phyloP scores from a whole-genome alignment of 2,113 vertebrate genomes.

The Dendropsophus ebraccatus region DNA sequence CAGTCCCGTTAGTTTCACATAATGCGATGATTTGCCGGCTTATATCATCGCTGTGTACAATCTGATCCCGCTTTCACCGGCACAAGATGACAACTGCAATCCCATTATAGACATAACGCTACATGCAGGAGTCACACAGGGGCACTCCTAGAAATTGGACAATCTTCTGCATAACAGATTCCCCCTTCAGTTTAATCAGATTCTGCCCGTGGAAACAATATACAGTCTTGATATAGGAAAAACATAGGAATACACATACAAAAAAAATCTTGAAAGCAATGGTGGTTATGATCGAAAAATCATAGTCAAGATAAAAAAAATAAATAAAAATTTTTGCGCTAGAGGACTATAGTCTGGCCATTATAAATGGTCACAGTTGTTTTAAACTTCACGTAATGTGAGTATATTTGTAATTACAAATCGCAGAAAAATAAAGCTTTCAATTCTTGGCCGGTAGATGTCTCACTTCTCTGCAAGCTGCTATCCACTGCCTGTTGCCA shows the following conservation, averaged over 20 bases:
- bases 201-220: slow-evolving; percentile 25
- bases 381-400: no score
- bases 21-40: slow-evolving; percentile 68
- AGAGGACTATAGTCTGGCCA: not conserved
- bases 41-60: slow-evolving; percentile 64
- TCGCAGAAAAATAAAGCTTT: no score
- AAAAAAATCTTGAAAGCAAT: not conserved
- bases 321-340: not conserved
- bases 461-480: no score
- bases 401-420: no score
- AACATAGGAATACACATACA: not conserved
- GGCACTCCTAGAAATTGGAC: slow-evolving; percentile 49
- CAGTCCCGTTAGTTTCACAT: slow-evolving; percentile 65
- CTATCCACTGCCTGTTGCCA: no score
- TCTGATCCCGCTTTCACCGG: slow-evolving; percentile 66
- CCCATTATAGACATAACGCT: slow-evolving; percentile 50
- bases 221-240: not conserved
- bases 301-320: slow-evolving; percentile 54
- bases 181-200: slow-evolving; percentile 48
- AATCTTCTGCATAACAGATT: slow-evolving; percentile 28
- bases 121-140: slow-evolving; percentile 54
- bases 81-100: slow-evolving; percentile 59
- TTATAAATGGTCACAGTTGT: no score
- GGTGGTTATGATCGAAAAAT: slow-evolving; percentile 33
- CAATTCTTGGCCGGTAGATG: no score